Evolutionary conservation across 2,797 vertebrate species (phyloP).

Genomic region (Prionace glauca): DNA sequence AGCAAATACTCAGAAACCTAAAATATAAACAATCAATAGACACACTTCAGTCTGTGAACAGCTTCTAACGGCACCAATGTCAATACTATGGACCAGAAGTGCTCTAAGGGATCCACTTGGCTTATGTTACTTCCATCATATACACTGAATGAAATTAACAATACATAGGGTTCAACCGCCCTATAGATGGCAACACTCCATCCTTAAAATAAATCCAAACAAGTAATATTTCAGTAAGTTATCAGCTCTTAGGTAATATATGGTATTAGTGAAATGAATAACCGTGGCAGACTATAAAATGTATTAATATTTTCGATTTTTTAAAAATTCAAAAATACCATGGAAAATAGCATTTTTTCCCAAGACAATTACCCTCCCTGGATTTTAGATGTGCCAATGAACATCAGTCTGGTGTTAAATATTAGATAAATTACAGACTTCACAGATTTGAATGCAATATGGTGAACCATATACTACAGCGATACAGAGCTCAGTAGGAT

Average conservation of each 20-base stretch:
- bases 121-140: not conserved
- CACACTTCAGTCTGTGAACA: not conserved
- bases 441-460: not conserved
- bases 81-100: not conserved
- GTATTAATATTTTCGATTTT: not conserved
- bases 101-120: not conserved
- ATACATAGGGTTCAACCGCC: not conserved
- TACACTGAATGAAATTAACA: not conserved
- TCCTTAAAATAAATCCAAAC: not conserved
- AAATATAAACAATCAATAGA: not conserved
- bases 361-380: not conserved
- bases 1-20: not conserved
- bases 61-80: not conserved
- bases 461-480: not conserved
- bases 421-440: not conserved
- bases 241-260: not conserved
- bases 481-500: not conserved
- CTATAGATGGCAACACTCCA: not conserved
- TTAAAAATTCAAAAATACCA: not conserved
- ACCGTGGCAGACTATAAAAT: not conserved
- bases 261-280: not conserved
- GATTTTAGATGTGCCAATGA: not conserved
- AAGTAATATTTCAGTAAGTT: not conserved
- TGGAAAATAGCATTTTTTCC: not conserved
- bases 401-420: not conserved